Evolutionary conservation across 2,888 invertebrate species (phyloP), one percentile per base, ranked within the genome.

Genomic region (Tromatobia lineatoria): DNA sequence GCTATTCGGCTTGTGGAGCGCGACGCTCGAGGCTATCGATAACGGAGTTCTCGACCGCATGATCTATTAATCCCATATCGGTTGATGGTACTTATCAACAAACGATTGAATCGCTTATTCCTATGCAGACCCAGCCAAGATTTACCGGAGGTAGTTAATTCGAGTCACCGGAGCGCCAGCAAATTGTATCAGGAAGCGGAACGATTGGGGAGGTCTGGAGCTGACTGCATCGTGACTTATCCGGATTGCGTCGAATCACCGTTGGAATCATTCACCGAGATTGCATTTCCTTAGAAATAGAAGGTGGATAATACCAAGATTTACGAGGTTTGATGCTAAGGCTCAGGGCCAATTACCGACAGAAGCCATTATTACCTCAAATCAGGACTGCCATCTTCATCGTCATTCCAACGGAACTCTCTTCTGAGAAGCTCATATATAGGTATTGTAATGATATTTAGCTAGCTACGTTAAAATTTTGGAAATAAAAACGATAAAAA

Each of bases 181-280:
- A 89, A 91, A 88, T 88, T 90, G 88, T 94, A 93, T 90, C 89
- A 88, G 86, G 91, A 92, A 86, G 94, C 94, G 64, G 93, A 94
- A 87, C 86, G 87, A 88, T 86, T 91, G 88, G 94, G 94, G 59
- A 91, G 88, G 86, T 90, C 90, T 87, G 92, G 91, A 52, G 90
- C 89, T 80, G 90, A 93, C 89, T 94, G 94, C 87, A 79, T 86
- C 85, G 83, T 88, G 87, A 89, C 90, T 85, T 94, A 93, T 88
- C 88, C 90, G 57, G 88, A 89, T 87, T 94, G 94, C 89, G 87
- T 87, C 86, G 89, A 91, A 83, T 93, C 94, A 75, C 92, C 91
- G 38, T 88, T 94, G 84, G 90, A 93, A 88, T 90, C 91, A 78
- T 91, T 94, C 86, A 94, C 94, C 67, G 88, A 91, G 86, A 91